phyloP scores from a whole-genome alignment of 2,888 invertebrate genomes.

The Thelaira solivaga region DNA sequence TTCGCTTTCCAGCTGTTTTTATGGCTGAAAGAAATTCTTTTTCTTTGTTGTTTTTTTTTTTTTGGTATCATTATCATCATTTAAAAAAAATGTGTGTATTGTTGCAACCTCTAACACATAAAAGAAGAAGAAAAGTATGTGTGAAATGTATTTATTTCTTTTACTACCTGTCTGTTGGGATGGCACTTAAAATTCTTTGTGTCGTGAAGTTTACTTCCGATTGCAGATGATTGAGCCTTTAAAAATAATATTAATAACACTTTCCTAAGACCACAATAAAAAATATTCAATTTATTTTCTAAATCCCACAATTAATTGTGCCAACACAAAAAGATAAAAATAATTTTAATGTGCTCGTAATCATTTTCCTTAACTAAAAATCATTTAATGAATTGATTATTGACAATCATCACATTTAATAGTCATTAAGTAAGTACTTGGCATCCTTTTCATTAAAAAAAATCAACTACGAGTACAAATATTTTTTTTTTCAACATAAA shows the following conservation, averaged over 20 bases:
- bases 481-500: background rate
- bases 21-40: background rate
- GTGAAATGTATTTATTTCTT: conserved; percentile 65
- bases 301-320: conserved; percentile 1
- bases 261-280: background rate
- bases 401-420: background rate
- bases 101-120: background rate
- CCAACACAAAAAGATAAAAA: background rate
- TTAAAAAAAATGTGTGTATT: background rate
- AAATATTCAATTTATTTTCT: background rate
- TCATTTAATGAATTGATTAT: background rate
- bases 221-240: conserved; percentile 14
- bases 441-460: no score
- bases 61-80: conserved; percentile 14
- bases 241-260: conserved; percentile 5
- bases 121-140: conserved; percentile 47
- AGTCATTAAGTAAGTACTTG: no score
- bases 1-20: conserved; percentile 29
- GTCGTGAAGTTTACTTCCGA: conserved; percentile 40
- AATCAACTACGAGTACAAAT: no score
- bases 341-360: conserved; percentile 1
- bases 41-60: background rate
- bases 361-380: conserved; percentile 23
- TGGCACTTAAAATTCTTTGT: conserved; percentile 23
- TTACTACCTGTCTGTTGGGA: conserved; percentile 69